Conservation (phyloP, 2,888 invertebrate species). For the Xiphydria camelus region DNA sequence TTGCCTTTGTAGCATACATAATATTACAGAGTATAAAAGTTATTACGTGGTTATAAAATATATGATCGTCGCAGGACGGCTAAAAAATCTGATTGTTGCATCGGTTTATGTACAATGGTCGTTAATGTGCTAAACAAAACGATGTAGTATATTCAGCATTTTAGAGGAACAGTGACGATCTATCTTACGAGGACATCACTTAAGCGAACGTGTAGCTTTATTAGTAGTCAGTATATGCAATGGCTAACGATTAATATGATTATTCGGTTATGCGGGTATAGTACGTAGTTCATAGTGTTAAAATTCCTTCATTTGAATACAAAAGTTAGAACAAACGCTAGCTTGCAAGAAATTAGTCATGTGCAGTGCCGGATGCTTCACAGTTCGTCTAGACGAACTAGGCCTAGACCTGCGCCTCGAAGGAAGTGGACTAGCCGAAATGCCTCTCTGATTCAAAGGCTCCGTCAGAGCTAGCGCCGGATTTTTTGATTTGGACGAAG, state of each 20-base stretch:
- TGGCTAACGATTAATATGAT: constrained; percentile 4
- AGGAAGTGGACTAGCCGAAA: constrained; percentile 33
- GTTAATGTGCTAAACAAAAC: no score
- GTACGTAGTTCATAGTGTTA: constrained; percentile 22
- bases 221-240: constrained; percentile 12
- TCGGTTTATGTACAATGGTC: no score
- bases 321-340: constrained; percentile 47
- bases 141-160: background rate
- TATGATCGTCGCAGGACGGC: no score
- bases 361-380: constrained; percentile 46
- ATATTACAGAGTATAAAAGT: no score
- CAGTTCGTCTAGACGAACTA: constrained; percentile 35
- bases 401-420: constrained; percentile 32
- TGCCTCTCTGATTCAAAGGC: constrained; percentile 52
- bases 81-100: no score
- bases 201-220: no score
- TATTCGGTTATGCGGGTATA: background rate
- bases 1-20: no score
- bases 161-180: no score
- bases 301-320: constrained; percentile 50
- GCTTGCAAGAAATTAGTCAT: constrained; percentile 49
- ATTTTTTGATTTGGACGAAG: constrained; percentile 32
- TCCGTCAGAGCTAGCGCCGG: constrained; percentile 47
- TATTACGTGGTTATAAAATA: no score
- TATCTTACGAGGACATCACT: no score